Evolutionary conservation across 2,113 vertebrate genomes (phyloP), one percentile per base, ranked within the genome.

Genomic region (Hippocampus abdominalis): DNA sequence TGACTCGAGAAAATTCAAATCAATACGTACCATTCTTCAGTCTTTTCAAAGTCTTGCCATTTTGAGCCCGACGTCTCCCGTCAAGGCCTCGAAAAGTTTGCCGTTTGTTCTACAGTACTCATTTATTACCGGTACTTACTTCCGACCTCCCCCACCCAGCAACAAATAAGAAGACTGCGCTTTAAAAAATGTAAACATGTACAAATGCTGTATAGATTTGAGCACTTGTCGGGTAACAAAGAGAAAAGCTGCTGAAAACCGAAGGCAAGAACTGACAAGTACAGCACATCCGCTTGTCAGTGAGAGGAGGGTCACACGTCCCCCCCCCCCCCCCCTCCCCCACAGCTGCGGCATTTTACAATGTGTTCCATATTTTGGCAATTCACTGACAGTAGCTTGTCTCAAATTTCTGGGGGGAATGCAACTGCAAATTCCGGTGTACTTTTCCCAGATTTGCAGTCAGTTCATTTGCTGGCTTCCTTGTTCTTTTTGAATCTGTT

Each of bases 271-370:
- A 66, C 64, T 66, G 48, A 57, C 68, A 70, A 72, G 68, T 59
- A 27, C 53, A 76, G 65, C 27, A 25, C 87, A 87, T 88, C 87
- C 84, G 81, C 79, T 79, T 21, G 29, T 10, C 25, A 29, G 12
- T 74, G 69, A 25, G 76, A 76, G 77, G 80, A 66, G 79, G 78
- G 70, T 80, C 81, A 46, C 64, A 2, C 63, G 21, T 57, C 23
- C 85, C 82, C 78, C 85, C 83, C 78, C 78, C 85, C n/a, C n/a
- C n/a, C n/a, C n/a, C 85, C 82, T 80, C 85, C 83, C 78, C 78
- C 85, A 75, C 81, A 64, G 65, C 85, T 86, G 75, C 75, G 79
- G 80, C 53, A 67, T 6, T 51, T 16, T 8, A 54, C 29, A 49
- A 27, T 11, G 20, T 11, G 64, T 42, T 62, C 60, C 60, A 21